A percentile compares a stretch with the other conserved stretches of the same genome.
Evolutionary conservation across 2,797 vertebrate genomes (phyloP).

Genomic region (Sebastes oblongus): DNA sequence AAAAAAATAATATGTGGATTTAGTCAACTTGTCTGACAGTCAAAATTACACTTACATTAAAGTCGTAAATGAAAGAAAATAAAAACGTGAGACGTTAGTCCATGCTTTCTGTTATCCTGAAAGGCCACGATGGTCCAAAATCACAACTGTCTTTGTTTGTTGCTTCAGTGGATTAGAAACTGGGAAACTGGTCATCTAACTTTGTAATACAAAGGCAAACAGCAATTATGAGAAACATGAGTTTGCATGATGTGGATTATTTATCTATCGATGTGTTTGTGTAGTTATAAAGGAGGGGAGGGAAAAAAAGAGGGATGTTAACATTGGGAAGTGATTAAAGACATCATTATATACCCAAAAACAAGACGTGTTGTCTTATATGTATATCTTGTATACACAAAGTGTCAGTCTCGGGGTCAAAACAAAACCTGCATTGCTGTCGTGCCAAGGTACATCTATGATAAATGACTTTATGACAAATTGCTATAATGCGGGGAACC

Average conservation of each 20-base stretch:
- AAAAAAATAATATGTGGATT: not conserved
- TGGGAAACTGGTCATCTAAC: constrained; percentile 2
- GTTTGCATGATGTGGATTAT: constrained; percentile 32
- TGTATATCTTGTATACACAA: constrained; percentile 71
- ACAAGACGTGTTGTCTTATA: constrained; percentile 31
- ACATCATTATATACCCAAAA: not conserved
- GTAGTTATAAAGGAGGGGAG: not conserved
- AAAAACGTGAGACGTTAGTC: not conserved
- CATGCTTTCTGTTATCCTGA: not conserved
- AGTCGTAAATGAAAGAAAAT: not conserved
- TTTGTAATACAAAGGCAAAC: constrained; percentile 16
- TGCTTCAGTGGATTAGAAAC: constrained; percentile 6
- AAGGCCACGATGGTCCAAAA: not conserved
- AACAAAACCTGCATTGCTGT: constrained; percentile 74
- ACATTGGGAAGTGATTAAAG: not conserved
- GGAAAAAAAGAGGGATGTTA: not conserved
- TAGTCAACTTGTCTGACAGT: not conserved
- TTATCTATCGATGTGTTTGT: constrained; percentile 5
- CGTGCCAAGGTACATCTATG: constrained; percentile 70
- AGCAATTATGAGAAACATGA: constrained; percentile 20
- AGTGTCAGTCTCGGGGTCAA: constrained; percentile 74
- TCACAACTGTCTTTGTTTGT: constrained; percentile 2
- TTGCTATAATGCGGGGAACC: constrained; percentile 63
- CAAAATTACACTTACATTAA: not conserved
- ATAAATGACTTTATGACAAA: constrained; percentile 78